Base-by-base conservation (phyloP, 2,888 invertebrate species). In the Meliscaeva auricollis region DNA sequence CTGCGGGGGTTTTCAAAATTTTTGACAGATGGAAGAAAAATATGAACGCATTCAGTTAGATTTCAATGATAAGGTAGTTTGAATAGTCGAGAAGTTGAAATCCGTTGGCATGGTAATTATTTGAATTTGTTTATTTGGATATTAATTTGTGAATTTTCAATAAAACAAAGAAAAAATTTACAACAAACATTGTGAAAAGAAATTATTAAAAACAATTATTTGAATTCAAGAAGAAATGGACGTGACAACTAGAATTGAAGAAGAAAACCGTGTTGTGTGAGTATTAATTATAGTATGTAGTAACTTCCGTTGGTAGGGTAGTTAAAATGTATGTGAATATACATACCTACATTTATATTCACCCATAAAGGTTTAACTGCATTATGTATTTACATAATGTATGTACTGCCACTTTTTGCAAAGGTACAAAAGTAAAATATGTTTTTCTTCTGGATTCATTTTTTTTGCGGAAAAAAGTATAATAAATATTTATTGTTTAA, bases 231-330 rank as follows among this genome's bases (percentile, higher is more conserved):
- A 50, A 58, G 66, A 60, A 66, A 81, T 84, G 60, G 88, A 87
- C 7, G 64, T 87, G 0, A 56, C 79, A 30, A 87, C 87, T 0
- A 79, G 81, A 84, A 77, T 88, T 52, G 87, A 87, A 48, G 87
- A 87, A 13, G 88, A 88, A 79, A 64, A 46, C 48, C 13, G 15
- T 2, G 30, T 7, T 3, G 30, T 7, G 82, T 77, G 60, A 64
- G 73, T 6, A 38, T 38, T 26, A 26, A 26, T 3, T 26, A 26
- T 26, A 26, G 2, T 26, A 26, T 26, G n/a, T 26, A 26, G 26
- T 4, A 2, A 4, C 26, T 26, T 26, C 4, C 26, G 2, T 26
- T 26, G 26, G 26, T 3, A 26, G 26, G 26, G 26, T 3, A 26
- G 26, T n/a, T n/a, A n/a, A n/a, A n/a, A n/a, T n/a, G n/a, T n/a